These are phyloP conservation scores for Palythoa grandiflora DNA, from an alignment of 92 coral and sea anemone genomes.

Conservation along the genomic window DNA sequence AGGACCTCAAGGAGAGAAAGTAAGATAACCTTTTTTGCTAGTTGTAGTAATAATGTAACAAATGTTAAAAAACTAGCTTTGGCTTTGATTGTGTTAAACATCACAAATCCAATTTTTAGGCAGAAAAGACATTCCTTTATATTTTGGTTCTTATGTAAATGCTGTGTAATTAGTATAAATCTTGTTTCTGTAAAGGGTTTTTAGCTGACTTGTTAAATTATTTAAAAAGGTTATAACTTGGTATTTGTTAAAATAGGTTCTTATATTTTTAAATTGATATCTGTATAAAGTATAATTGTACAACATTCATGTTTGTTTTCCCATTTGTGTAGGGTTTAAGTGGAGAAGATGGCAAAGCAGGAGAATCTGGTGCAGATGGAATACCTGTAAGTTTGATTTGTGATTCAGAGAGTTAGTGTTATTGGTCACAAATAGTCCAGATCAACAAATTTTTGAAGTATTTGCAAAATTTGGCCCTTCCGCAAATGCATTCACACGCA, in stretches of 20 bases:
- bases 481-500: no score
- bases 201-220: no score
- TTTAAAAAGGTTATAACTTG: no score
- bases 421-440: not conserved
- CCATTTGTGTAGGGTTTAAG: constrained; percentile 59
- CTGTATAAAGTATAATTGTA: not conserved
- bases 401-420: not conserved
- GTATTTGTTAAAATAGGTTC: no score
- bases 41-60: not conserved
- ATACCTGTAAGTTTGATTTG: not conserved
- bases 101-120: not conserved
- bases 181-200: no score
- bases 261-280: no score
- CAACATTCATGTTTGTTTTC: not conserved
- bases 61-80: not conserved
- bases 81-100: not conserved
- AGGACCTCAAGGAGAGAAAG: constrained; percentile 72
- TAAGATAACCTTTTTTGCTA: constrained; percentile 30
- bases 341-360: constrained; percentile 85
- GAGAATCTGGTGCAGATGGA: constrained; percentile 26
- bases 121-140: not conserved
- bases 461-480: no score
- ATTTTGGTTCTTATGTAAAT: no score
- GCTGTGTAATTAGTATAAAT: no score
- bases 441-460: no score